Conservation (phyloP, 2,888 invertebrate species). For the Lottia gigantea region DNA sequence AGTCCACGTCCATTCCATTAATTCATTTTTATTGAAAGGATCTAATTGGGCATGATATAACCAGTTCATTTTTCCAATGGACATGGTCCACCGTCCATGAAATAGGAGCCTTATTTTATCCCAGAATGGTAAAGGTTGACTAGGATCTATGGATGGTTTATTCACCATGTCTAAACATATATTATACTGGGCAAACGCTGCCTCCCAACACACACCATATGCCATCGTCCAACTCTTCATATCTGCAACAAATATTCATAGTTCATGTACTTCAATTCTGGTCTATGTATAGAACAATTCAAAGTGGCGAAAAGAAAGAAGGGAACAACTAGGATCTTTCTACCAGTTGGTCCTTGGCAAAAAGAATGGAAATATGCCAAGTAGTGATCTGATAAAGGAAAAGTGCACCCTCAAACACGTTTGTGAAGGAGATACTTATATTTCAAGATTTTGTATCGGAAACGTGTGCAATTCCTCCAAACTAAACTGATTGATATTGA, state of each 20-base stretch:
- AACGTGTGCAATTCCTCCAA: no score
- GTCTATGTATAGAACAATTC: no score
- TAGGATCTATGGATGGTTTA: constrained; percentile 78
- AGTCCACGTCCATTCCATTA: constrained; percentile 97
- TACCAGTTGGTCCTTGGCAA: no score
- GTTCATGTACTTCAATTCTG: no score
- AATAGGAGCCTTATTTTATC: constrained; percentile 92
- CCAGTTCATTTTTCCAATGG: constrained; percentile 88
- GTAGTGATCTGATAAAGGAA: no score
- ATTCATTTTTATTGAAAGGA: constrained; percentile 98
- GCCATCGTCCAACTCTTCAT: constrained; percentile 89
- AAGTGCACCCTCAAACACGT: no score
- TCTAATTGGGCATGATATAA: constrained; percentile 94
- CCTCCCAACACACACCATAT: constrained; percentile 99
- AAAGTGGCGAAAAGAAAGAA: no score
- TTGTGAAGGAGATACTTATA: no score
- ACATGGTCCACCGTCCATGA: constrained; percentile 91
- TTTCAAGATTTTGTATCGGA: no score
- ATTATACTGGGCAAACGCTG: constrained; percentile 91
- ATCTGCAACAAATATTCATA: constrained; percentile 70
- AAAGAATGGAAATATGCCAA: no score
- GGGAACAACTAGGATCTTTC: no score
- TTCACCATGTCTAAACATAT: constrained; percentile 80
- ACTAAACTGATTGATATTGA: no score
- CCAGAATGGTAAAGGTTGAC: constrained; percentile 95